A percentile compares a stretch with the other conserved stretches of the same genome.
Conservation (phyloP, 2,113 vertebrate genomes). For the Barnardius zonarius region DNA sequence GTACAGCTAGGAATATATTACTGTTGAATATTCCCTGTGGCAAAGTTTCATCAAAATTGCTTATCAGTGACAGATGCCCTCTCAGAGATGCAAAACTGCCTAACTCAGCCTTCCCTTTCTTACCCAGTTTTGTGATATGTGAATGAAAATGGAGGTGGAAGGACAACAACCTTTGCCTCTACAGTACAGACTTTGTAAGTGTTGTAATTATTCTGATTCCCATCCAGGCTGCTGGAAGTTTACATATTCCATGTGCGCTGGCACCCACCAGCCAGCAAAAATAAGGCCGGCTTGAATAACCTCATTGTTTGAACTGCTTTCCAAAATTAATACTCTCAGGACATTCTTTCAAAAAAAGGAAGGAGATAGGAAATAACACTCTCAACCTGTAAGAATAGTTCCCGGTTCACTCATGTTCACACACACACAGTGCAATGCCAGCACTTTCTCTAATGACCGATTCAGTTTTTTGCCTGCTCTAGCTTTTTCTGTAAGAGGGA, state of each 20-base stretch:
- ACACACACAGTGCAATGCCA: not conserved
- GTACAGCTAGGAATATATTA: slow-evolving; percentile 49
- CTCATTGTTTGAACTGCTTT: slow-evolving; percentile 16
- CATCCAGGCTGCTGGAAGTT: slow-evolving; percentile 12
- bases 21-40: slow-evolving; percentile 41
- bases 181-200: slow-evolving; percentile 6
- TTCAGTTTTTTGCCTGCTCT: not conserved
- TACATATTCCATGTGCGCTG: not conserved
- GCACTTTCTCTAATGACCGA: not conserved
- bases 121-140: not conserved
- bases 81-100: slow-evolving; percentile 35
- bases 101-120: not conserved
- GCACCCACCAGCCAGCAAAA: slow-evolving; percentile 8
- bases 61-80: slow-evolving; percentile 50
- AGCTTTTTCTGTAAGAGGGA: not conserved
- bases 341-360: slow-evolving; percentile 3
- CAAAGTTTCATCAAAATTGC: slow-evolving; percentile 48
- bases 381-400: not conserved
- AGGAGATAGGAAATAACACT: slow-evolving; percentile 29
- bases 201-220: slow-evolving; percentile 33
- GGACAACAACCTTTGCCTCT: not conserved
- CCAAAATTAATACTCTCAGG: slow-evolving; percentile 5
- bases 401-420: not conserved
- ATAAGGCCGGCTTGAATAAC: slow-evolving; percentile 35
- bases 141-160: slow-evolving; percentile 1